Base-by-base conservation (phyloP, 2,797 vertebrate genomes). In the Anabas testudineus region DNA sequence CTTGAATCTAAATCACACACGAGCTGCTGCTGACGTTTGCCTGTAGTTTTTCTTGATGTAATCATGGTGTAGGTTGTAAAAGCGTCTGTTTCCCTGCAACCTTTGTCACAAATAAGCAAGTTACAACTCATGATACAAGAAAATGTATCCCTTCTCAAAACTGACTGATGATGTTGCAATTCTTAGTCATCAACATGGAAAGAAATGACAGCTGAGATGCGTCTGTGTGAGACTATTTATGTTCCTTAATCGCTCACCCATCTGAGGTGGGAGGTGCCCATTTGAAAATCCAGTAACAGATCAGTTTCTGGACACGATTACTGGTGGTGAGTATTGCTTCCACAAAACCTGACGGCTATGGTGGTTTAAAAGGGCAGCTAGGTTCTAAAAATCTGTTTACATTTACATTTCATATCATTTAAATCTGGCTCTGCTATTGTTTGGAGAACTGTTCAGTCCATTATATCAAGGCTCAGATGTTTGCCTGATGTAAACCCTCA, bases 121-220 rank as follows among this genome's bases (percentile, higher is more conserved):
- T 34, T 7, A 24, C 24, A 24, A 2, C 24, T 24, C 4, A 24
- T 24, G 24, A 24, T 2, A 24, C 24, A 24, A 24, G 24, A 24
- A 24, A 24, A 24, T 24, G 24, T 24, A 12, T 3, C 21, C 15
- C 18, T 21, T 39, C 10, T 2, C 24, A 21, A 21, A 28, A n/a
- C 21, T 79, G 71, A 72, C 70, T 42, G 55, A 76, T 61, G 66
- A 81, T 53, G 32, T 18, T 34, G 6, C 22, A 28, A 52, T 28
- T 34, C 26, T 32, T 37, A 1, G 70, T 64, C 22, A 66, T 63
- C 34, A 72, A 49, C 4, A 12, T 19, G 24, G 70, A 24, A 41
- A 65, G 71, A 65, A 67, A 62, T 58, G n/a, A 76, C 47, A 37
- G 36, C 21, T 53, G 30, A 53, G 62, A 39, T 59, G 16, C 43